Conservation (phyloP, 2,797 vertebrate genomes). For the Tragopan temminckii region DNA sequence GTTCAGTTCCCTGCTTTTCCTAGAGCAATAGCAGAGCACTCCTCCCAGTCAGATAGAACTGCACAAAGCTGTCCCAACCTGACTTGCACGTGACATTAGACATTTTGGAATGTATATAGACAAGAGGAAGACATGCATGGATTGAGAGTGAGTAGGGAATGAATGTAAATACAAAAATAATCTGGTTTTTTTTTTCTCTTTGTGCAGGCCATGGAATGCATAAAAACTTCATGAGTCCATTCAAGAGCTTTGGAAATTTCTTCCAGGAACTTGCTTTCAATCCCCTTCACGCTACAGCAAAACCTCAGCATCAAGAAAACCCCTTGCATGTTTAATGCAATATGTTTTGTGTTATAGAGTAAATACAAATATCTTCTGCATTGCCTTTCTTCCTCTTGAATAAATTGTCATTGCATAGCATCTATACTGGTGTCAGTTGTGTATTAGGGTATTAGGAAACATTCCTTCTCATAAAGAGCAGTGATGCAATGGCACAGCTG, state of each 20-base stretch:
- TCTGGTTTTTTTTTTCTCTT: background rate
- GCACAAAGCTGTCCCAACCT: background rate
- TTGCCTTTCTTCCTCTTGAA: background rate
- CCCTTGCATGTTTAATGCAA: background rate
- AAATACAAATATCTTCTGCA: background rate
- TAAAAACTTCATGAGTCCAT: background rate
- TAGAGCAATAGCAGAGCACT: background rate
- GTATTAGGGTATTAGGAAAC: too few species aligned
- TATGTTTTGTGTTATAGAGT: background rate
- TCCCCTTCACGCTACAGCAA: background rate
- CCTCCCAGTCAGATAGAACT: background rate
- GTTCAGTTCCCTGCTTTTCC: background rate
- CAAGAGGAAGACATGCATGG: background rate
- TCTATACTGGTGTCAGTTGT: background rate
- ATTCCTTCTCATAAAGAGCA: too few species aligned
- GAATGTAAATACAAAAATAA: background rate
- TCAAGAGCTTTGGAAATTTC: background rate
- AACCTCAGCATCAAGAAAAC: background rate
- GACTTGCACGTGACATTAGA: too few species aligned
- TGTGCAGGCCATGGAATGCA: background rate
- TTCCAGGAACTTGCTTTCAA: background rate
- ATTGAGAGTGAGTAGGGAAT: background rate
- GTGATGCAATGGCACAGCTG: too few species aligned
- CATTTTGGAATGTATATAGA: background rate
- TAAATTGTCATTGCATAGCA: constrained; percentile 31